Evolutionary conservation across 2,888 invertebrate genomes (phyloP), one percentile per base, ranked within the genome.

Genomic region (Hipparchia semele): DNA sequence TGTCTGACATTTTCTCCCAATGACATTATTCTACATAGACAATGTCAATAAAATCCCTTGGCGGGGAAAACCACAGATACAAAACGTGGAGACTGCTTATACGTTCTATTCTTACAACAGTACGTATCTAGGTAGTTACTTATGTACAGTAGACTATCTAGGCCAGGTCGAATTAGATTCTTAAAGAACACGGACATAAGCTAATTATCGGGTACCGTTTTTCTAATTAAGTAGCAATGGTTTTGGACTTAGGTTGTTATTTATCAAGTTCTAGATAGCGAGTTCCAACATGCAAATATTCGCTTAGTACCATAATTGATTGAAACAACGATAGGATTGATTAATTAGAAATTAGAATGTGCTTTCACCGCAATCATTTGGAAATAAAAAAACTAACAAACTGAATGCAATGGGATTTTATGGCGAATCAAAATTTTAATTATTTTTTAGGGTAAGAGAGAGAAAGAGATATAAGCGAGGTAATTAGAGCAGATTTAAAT

Each of bases 161-260:
- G 66, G 66, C 59, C 65, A 71, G 53, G 71, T 54, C n/a, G n/a
- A 59, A 53, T 71, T 39, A 49, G 53, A 61, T 53, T 60, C 66
- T n/a, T 59, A 45, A 53, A 53, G 59, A 60, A 66, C 59, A 71
- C 39, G 66, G 60, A 71, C 66, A 60, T 59, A 71, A 59, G 71
- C 60, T 71, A 71, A 71, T 71, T 66, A 71, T 53, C 53, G 10
- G 33, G 65, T 71, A 71, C 71, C 65, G 71, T 65, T 71, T 67
- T 39, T 58, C 51, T 66, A 59, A 71, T 66, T 71, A 66, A 66
- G 66, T 66, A 71, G 66, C 45, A 71, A 23, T 60, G 65, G 12
- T 71, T 71, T 71, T 66, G 58, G 51, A 60, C 49, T 62, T 70
- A 46, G 69, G 61, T n/a, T 6, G 1, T 49, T 70, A 60, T 62